These are phyloP conservation scores for Aphidius colemani DNA, from an alignment of 2,888 invertebrate genomes.

Conservation along the genomic window DNA sequence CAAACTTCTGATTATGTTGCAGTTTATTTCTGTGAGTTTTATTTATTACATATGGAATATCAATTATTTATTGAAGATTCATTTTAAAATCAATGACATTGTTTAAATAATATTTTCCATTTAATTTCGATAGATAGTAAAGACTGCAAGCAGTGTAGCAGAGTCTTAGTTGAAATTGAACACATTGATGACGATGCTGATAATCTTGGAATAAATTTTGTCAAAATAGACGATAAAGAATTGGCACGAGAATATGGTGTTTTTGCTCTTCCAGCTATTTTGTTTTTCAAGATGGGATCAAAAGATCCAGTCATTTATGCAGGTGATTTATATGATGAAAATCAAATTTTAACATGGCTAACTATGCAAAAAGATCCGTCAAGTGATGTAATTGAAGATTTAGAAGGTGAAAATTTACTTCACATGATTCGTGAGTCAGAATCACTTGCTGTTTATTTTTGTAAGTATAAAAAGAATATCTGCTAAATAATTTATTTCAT, in stretches of 20 bases:
- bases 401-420: constrained; percentile 79
- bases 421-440: constrained; percentile 79
- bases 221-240: constrained; percentile 86
- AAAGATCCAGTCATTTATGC: constrained; percentile 92
- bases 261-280: constrained; percentile 85
- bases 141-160: constrained; percentile 92
- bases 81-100: neutral
- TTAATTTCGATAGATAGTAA: constrained; percentile 75
- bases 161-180: constrained; percentile 85
- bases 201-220: constrained; percentile 86
- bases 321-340: constrained; percentile 85
- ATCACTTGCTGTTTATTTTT: constrained; percentile 88
- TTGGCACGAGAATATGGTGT: constrained; percentile 88
- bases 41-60: neutral
- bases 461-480: constrained; percentile 68
- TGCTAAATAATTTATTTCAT: neutral
- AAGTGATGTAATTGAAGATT: constrained; percentile 86
- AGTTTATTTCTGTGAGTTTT: constrained; percentile 87
- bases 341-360: constrained; percentile 87
- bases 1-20: constrained; percentile 89
- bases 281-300: constrained; percentile 86
- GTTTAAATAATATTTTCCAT: too few species aligned
- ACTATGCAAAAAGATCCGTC: constrained; percentile 90
- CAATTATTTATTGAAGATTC: constrained; percentile 2
- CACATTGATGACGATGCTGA: constrained; percentile 95